Evolutionary conservation across 2,888 invertebrate species (phyloP).

Genomic region (Acrobasis suavella): DNA sequence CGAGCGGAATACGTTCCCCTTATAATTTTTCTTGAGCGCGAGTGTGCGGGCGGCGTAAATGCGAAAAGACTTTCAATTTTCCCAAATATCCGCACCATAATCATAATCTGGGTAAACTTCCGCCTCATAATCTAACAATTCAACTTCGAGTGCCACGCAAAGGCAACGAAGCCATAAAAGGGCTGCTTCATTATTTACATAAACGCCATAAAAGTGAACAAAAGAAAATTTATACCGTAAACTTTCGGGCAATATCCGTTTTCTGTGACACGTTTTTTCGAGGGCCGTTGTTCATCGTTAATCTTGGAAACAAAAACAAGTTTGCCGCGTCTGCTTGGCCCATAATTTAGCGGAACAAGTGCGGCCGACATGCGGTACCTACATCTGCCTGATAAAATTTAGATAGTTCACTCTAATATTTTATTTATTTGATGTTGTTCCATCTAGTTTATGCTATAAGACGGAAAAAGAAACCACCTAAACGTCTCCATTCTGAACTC

Average conservation of each 20-base stretch:
- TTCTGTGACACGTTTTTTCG: conserved; percentile 76
- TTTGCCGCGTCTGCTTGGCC: conserved; percentile 65
- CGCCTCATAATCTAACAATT: conserved; percentile 14
- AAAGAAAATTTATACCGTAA: conserved; percentile 72
- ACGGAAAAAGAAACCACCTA: no score
- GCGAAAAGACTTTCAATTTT: conserved; percentile 18
- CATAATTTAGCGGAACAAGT: conserved; percentile 73
- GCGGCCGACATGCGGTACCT: conserved; percentile 63
- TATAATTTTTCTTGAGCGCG: not conserved
- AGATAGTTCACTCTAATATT: not conserved
- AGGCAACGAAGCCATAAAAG: conserved; percentile 53
- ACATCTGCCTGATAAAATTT: conserved; percentile 46
- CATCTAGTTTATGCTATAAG: no score
- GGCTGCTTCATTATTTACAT: conserved; percentile 65
- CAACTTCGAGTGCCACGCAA: conserved; percentile 30
- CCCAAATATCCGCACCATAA: conserved; percentile 18
- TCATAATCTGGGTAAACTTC: conserved; percentile 20
- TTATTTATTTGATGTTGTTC: no score
- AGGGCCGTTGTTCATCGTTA: conserved; percentile 78
- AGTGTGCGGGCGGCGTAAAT: conserved; percentile 9
- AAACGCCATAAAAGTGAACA: conserved; percentile 64
- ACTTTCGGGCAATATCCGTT: conserved; percentile 74
- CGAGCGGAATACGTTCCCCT: not conserved
- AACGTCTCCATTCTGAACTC: no score
- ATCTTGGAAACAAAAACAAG: conserved; percentile 80